Evolutionary conservation across 2,888 invertebrate genomes (phyloP), one percentile per base, ranked within the genome.

Genomic region (Taenaris catops): DNA sequence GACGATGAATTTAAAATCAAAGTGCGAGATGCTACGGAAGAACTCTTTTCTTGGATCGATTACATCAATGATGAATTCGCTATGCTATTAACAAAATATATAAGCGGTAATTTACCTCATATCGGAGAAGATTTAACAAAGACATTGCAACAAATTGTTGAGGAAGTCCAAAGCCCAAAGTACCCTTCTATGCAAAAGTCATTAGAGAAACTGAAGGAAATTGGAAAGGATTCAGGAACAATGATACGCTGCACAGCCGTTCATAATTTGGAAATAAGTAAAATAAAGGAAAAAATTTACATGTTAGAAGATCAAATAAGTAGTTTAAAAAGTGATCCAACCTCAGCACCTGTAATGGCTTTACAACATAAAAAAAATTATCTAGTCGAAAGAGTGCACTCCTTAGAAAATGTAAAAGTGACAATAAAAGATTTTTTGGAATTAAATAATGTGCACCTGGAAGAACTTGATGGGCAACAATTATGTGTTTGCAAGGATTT

Each of bases 1-100:
- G n/a, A n/a, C n/a, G 49, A 53, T 7, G 71, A 75, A 48, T 79
- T 72, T 46, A 58, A 49, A 33, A 16, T 66, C 2, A 63, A 72
- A 47, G 34, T 73, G 4, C 51, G 51, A 9, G 46, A 53, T 12
- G 53, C 53, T 24, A 42, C 53, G 1, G 69, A 79, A 23, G 71
- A 81, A 37, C 58, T 84, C 21, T 52, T 78, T 8, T 34, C 58
- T 16, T 86, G 81, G 81, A 38, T 79, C 25, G 86, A 86, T 48
- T 74, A 66, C 60, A 74, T 76, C 32, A 53, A 67, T 34, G 83
- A 84, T 55, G 64, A 53, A 10, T 39, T 81, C 10, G 59, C 72
- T n/a, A 48, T 63, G 4, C 52, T 53, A 24, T 38, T 81, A 10
- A 63, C 66, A 27, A 72, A 70, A 42, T 65, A 75, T 37, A 49